Conservation (phyloP, 2,888 invertebrate genomes). For the Catonia carolina region DNA sequence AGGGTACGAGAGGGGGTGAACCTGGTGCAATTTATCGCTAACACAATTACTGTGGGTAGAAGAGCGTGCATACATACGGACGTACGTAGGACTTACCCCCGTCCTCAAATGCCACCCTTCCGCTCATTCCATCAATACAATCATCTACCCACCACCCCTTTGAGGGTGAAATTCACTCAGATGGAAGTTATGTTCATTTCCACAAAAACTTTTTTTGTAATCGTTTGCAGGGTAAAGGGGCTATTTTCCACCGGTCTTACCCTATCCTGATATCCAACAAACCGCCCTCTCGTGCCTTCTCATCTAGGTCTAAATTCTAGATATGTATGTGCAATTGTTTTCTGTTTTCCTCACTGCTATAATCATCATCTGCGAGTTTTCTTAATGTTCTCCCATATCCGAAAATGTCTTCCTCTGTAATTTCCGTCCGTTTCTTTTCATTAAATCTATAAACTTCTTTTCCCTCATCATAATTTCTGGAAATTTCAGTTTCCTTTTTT, state of each 20-base stretch:
- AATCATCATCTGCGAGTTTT: too few species aligned
- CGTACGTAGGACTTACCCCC: not conserved
- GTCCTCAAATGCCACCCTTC: not conserved
- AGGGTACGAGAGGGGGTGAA: conserved; percentile 23
- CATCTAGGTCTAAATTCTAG: too few species aligned
- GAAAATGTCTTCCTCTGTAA: too few species aligned
- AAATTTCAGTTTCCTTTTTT: too few species aligned
- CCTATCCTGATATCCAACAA: too few species aligned
- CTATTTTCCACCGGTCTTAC: conserved; percentile 9
- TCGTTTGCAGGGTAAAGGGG: conserved; percentile 20
- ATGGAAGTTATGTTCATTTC: conserved; percentile 27
- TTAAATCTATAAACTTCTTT: too few species aligned
- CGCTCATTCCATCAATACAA: not conserved
- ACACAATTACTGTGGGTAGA: conserved; percentile 22
- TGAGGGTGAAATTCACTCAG: conserved; percentile 21
- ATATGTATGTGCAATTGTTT: too few species aligned
- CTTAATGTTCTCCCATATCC: too few species aligned
- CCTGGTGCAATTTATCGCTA: conserved; percentile 26
- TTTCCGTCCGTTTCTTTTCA: too few species aligned
- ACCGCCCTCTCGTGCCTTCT: too few species aligned
- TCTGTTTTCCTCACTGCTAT: too few species aligned
- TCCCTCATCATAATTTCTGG: too few species aligned
- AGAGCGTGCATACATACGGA: not conserved
- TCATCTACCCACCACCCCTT: not conserved
- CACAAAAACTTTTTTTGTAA: conserved; percentile 25